Base-by-base conservation (phyloP, 2,888 invertebrate genomes). In the Villa cingulata region DNA sequence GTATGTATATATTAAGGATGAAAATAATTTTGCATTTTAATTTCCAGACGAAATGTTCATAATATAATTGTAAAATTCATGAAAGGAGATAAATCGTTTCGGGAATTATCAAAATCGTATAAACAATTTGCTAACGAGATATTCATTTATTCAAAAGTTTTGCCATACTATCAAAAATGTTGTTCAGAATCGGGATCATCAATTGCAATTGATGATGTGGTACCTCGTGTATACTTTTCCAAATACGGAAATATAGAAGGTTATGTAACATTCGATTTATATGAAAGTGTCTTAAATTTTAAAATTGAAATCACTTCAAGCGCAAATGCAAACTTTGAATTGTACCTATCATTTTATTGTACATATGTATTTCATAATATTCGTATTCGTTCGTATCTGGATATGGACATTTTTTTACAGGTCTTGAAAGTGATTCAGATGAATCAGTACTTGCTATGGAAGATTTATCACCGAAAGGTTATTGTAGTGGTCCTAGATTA, bases 81-180 rank as follows among this genome's bases (percentile, higher is more conserved):
- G 66, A 65, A 63, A 46, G 65, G 67, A 18, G 60, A 59, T 41
- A 54, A 55, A 3, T 49, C 53, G 15, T 66, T 66, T 39, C 62
- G 69, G 2, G 56, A 58, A 23, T 55, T 56, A 3, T 62, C 61
- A 48, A 61, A 63, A 52, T 62, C 62, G 2, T 63, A 61, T 43
- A 58, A 55, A 16, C 67, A 66, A 53, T 67, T 64, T 47, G 57
- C 60, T 27, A 68, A 68, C 51, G 69, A 68, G 49, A 53, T 63
- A 14, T 64, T 58, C 27, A 59, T 62, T 27, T 68, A 68, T 41
- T 53, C 55, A 2, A 55, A 62, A 29, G 57, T 67, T 1, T 50
- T 66, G 46, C 65, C 68, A 1, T 61, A 58, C 29, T 68, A 58
- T 46, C 55, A 58, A 38, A 50, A 62, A 52, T 44, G 65, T 12